A percentile compares a stretch with the other conserved stretches of the same genome.
phyloP scores from a whole-genome alignment of 2,888 invertebrate species.

The Epistrophe grossulariae region DNA sequence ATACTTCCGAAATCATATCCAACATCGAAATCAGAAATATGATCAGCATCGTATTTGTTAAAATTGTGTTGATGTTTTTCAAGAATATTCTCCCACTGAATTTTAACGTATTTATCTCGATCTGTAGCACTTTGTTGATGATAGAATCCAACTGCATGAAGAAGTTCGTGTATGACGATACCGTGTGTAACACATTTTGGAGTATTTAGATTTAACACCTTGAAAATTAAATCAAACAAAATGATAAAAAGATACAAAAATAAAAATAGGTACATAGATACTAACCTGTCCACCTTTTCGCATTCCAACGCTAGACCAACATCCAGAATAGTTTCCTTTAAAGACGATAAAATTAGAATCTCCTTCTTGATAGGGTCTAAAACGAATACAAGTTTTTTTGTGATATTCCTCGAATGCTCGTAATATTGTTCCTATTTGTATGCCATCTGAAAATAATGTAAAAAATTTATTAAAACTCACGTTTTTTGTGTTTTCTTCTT shows the following conservation, averaged over 20 bases:
- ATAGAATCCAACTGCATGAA: conserved; percentile 92
- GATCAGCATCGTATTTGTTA: conserved; percentile 87
- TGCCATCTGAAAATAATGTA: conserved; percentile 80
- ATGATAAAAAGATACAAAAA: not conserved
- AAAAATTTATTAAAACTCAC: too few species aligned
- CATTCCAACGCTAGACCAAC: conserved; percentile 88
- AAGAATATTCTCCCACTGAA: conserved; percentile 88
- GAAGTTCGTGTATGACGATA: conserved; percentile 90
- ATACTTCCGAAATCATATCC: conserved; percentile 89
- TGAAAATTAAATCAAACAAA: not conserved
- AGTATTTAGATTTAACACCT: conserved; percentile 85
- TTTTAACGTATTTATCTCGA: conserved; percentile 90
- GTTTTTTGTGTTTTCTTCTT: too few species aligned
- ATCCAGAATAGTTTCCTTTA: conserved; percentile 85
- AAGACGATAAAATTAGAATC: conserved; percentile 86
- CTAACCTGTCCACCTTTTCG: conserved; percentile 86
- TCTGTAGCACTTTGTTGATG: conserved; percentile 93
- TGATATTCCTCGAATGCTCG: conserved; percentile 86
- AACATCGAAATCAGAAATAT: conserved; percentile 88
- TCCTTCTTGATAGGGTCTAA: conserved; percentile 85
- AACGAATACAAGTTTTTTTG: conserved; percentile 87
- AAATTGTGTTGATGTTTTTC: conserved; percentile 86
- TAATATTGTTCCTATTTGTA: conserved; percentile 84
- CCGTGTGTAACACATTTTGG: conserved; percentile 86
- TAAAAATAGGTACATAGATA: not conserved